Base-by-base conservation (phyloP, 1,140 invertebrate species). In the Zaprionus lachaisei region DNA sequence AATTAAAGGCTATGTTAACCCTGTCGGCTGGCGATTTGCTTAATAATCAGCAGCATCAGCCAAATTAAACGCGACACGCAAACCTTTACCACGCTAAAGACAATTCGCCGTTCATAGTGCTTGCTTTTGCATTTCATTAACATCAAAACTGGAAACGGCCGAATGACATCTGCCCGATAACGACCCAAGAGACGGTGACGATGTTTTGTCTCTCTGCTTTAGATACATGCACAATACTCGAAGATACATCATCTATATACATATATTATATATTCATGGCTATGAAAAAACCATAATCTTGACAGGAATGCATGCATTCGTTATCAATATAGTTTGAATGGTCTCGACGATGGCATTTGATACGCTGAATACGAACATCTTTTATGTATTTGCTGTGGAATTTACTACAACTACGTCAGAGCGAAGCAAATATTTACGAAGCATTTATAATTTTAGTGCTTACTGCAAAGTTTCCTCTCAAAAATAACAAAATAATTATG, bases 91-190 rank as follows among this genome's bases (percentile, higher is more conserved):
- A 38, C 15, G 26, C 34, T 44, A 17, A 64, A 57, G 31, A 47
- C 44, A 9, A 31, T 31, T 47, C 15, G 22, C 26, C 26, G 58
- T 41, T 26, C 51, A 44, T 60, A 73, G 20, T 37, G 44, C 15
- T 71, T 9, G 73, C 62, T 66, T 72, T 70, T 66, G 74, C 62
- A 66, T 77, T 67, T 77, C 47, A 77, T 77, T 77, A 77, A 73
- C 62, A 77, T 72, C 74, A 61, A 77, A 77, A 72, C 60, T 51
- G 73, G 54, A 34, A 75, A 71, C 26, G 12, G 44, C 34, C 28
- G 41, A 76, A 44, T 34, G 55, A n/a, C 54, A 58, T 44, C 38
- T 47, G 60, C 20, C 17, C 60, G 47, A 64, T 37, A 41, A 34
- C 58, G 26, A 49, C 26, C 24, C 38, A 31, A 26, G 41, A 28